Conservation (phyloP, 2,797 vertebrate genomes). For the Cichlasoma orientale region DNA sequence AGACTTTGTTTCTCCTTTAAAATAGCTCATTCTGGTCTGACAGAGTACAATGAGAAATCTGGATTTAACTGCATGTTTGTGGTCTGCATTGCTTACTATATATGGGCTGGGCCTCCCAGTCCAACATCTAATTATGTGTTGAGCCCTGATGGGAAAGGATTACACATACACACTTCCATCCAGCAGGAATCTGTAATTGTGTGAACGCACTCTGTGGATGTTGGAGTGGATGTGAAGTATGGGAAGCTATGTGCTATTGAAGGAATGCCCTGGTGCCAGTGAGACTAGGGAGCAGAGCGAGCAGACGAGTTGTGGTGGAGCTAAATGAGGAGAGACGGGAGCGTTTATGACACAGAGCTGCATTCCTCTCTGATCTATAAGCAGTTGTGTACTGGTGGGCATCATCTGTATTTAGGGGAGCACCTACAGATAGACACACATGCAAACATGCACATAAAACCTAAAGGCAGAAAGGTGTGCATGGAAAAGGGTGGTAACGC, state of each 20-base stretch:
- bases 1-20: constrained; percentile 34
- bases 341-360: constrained; percentile 58
- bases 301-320: constrained; percentile 68
- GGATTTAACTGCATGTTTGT: constrained; percentile 73
- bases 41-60: constrained; percentile 73
- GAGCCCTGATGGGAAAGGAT: constrained; percentile 74
- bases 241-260: constrained; percentile 69
- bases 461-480: constrained; percentile 1
- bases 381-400: constrained; percentile 31
- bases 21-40: constrained; percentile 57
- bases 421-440: constrained; percentile 9
- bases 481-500: constrained; percentile 51
- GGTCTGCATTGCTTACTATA: constrained; percentile 78
- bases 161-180: constrained; percentile 58
- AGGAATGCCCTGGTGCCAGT: constrained; percentile 75
- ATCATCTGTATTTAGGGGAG: constrained; percentile 20
- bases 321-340: constrained; percentile 61
- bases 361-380: constrained; percentile 51
- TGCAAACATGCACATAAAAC: constrained; percentile 18
- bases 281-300: constrained; percentile 59
- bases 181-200: constrained; percentile 79
- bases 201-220: constrained; percentile 69
- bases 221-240: constrained; percentile 67
- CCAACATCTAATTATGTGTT: constrained; percentile 81
- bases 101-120: constrained; percentile 67